phyloP scores from a whole-genome alignment of 2,797 vertebrate genomes.

The Neosalanx taihuensis region DNA sequence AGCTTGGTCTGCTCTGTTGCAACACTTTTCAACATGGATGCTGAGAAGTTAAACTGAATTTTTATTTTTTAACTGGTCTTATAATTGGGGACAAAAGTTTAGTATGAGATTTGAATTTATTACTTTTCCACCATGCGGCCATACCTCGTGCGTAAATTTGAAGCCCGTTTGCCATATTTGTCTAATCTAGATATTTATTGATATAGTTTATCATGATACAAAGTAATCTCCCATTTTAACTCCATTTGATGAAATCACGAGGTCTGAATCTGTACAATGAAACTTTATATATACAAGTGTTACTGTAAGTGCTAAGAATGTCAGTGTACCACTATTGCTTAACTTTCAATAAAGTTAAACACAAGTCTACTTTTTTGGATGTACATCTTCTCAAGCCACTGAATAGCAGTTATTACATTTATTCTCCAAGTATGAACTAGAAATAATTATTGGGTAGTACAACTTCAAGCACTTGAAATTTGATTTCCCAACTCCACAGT shows the following conservation, averaged over 20 bases:
- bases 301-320: constrained; percentile 63
- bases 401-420: too few relatives aligned
- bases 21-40: constrained; percentile 43
- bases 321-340: constrained; percentile 70
- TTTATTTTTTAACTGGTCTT: constrained; percentile 35
- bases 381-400: too few relatives aligned
- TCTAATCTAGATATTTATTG: constrained; percentile 42
- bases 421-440: too few relatives aligned
- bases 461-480: background rate
- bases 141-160: constrained; percentile 53
- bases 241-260: constrained; percentile 49
- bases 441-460: too few relatives aligned
- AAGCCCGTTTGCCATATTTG: constrained; percentile 63
- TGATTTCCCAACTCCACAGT: background rate
- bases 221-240: background rate
- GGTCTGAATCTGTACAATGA: constrained; percentile 64
- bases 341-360: constrained; percentile 77
- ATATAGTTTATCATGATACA: constrained; percentile 45
- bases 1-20: constrained; percentile 67
- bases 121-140: constrained; percentile 21
- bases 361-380: background rate
- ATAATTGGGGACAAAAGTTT: constrained; percentile 52
- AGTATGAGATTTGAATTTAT: constrained; percentile 31
- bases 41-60: constrained; percentile 22
- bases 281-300: constrained; percentile 59